Evolutionary conservation across 2,888 invertebrate species (phyloP), one percentile per base, ranked within the genome.

Genomic region (Cybosia mesomella): DNA sequence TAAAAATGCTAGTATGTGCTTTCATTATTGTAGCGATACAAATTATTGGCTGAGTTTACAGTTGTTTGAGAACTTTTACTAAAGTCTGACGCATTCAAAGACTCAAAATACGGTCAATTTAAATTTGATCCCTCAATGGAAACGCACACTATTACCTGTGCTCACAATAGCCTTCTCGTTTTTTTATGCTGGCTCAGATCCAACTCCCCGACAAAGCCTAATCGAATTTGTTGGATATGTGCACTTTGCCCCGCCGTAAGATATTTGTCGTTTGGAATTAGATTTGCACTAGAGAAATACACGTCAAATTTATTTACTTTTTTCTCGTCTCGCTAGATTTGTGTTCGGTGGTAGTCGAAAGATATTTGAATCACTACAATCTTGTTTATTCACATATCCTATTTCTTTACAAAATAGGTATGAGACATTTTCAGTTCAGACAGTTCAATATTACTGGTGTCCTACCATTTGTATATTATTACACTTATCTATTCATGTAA

Each of bases 201-300:
- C 81, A 78, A 76, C 69, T 70, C 64, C 36, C 70, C 62, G 54
- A 76, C 79, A 72, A 76, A 76, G 76, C 74, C 79, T 81, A 74
- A 80, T 80, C 76, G 79, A 80, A 78, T 80, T 68, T 73, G 54
- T 62, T 73, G 70, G 68, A 78, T 73, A 79, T 76, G 79, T 73
- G 71, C 70, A 73, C 73, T 76, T 74, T 71, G 71, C 66, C 66
- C 58, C 67, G 71, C 39, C 64, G 65, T 70, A 71, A 80, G 68
- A 77, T 79, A 80, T 77, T 77, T 79, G 73, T 67, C 54, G 67
- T 80, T 77, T 73, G 69, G 61, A 77, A 80, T 80, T 80, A 79
- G 73, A 79, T 79, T 80, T 75, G 67, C 66, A 43, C 67, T 57
- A 28, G 28, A 71, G 65, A 74, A 67, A 77, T 73, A 71, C 72